phyloP scores from a whole-genome alignment of 2,113 vertebrate species.

The Syngnathus floridae region DNA sequence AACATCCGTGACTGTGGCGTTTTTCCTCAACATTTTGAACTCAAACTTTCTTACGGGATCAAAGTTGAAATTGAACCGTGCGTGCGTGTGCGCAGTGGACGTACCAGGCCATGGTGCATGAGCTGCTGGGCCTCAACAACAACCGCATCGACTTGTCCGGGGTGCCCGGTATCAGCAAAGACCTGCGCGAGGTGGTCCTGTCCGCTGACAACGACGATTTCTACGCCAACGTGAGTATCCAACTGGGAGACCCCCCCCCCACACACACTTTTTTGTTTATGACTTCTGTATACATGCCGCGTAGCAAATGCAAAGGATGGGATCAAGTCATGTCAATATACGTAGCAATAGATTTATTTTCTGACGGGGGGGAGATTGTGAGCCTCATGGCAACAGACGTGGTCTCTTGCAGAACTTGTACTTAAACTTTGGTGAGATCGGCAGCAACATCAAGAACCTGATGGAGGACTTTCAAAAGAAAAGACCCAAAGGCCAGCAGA shows the following conservation, averaged over 20 bases:
- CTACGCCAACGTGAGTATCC: conserved; percentile 84
- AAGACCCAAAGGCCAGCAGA: conserved; percentile 91
- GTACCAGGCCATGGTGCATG: conserved; percentile 97
- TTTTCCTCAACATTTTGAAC: too few relatives aligned
- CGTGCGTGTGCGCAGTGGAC: conserved; percentile 77
- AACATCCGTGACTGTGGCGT: too few relatives aligned
- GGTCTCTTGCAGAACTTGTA: conserved; percentile 82
- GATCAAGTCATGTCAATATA: too few relatives aligned
- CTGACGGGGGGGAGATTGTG: too few relatives aligned
- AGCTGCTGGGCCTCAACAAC: conserved; percentile 91
- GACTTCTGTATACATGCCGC: too few relatives aligned
- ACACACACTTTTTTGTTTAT: too few relatives aligned
- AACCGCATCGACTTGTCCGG: conserved; percentile 92
- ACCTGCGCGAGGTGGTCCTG: conserved; percentile 88
- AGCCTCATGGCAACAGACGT: too few relatives aligned
- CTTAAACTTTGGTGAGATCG: conserved; percentile 95
- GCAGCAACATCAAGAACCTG: conserved; percentile 94
- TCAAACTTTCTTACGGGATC: too few relatives aligned
- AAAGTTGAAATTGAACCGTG: too few relatives aligned
- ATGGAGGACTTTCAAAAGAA: conserved; percentile 98
- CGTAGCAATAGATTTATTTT: too few relatives aligned
- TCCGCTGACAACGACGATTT: conserved; percentile 94
- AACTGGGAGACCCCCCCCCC: not conserved
- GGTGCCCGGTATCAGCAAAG: conserved; percentile 87
- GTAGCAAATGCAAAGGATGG: too few relatives aligned